Percentiles rank a stretch among this genome's conserved stretches.
phyloP scores from a whole-genome alignment of 2,113 vertebrate species.

The Trogon melanurus region DNA sequence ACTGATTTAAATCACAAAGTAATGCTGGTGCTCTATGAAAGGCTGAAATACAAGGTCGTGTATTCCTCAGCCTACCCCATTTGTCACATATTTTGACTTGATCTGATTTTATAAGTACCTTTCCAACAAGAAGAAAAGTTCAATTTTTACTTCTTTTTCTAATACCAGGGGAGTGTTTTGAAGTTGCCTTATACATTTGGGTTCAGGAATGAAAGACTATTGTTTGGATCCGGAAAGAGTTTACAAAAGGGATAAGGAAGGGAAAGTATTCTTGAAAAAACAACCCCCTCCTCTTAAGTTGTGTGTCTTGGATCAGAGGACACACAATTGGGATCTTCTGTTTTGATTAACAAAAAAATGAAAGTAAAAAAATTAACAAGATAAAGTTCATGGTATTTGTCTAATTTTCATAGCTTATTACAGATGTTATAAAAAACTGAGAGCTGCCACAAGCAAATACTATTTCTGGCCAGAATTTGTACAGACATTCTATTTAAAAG shows the following conservation, averaged over 20 bases:
- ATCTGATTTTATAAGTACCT: not conserved
- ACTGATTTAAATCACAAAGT: not conserved
- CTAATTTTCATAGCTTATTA: constrained; percentile 66
- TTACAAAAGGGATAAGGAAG: constrained; percentile 71
- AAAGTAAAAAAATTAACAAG: constrained; percentile 46
- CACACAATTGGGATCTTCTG: constrained; percentile 59
- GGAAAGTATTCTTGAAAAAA: constrained; percentile 77
- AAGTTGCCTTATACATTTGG: constrained; percentile 50
- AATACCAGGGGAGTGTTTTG: constrained; percentile 47
- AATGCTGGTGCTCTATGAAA: not conserved
- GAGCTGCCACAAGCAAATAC: constrained; percentile 39
- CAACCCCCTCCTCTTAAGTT: constrained; percentile 70
- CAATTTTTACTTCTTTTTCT: not conserved
- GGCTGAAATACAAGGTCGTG: constrained; percentile 7
- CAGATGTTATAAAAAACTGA: constrained; percentile 39
- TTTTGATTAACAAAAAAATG: constrained; percentile 69
- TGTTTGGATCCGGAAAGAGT: constrained; percentile 61
- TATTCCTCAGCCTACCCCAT: not conserved
- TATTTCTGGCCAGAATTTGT: constrained; percentile 50
- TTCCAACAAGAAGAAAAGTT: not conserved
- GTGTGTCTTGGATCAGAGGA: constrained; percentile 78
- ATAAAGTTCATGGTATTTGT: constrained; percentile 65
- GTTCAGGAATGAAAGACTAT: constrained; percentile 68
- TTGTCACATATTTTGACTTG: constrained; percentile 32
- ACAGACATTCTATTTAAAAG: constrained; percentile 50